A percentile compares a stretch with the other conserved stretches of the same genome.
Conservation (phyloP, 2,888 invertebrate genomes). For the Augochlorella aurata region DNA sequence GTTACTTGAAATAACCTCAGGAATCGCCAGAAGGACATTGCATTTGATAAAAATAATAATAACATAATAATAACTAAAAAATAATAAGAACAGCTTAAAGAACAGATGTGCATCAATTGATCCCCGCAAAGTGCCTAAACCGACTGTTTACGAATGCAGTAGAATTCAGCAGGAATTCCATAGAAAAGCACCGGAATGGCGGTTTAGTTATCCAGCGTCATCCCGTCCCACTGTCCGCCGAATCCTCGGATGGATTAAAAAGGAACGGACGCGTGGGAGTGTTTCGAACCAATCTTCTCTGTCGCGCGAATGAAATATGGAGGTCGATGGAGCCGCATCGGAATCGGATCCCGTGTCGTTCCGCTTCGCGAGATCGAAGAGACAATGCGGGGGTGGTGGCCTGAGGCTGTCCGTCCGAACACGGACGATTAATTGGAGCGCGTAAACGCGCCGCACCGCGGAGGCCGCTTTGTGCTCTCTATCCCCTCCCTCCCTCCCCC, state of each 20-base stretch:
- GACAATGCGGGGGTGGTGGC: background rate
- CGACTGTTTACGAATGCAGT: no score
- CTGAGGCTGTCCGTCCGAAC: background rate
- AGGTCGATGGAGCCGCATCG: background rate
- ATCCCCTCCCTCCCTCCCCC: background rate
- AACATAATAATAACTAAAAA: no score
- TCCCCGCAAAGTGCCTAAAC: no score
- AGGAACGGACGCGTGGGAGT: background rate
- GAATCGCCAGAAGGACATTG: no score
- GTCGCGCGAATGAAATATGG: background rate
- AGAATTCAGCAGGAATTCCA: no score
- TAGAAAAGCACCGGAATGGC: no score
- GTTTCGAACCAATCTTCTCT: background rate
- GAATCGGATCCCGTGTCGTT: background rate
- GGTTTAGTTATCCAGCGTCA: no score
- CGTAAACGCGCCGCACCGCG: background rate
- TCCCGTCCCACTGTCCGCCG: background rate
- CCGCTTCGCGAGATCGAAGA: background rate
- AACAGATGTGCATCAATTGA: no score
- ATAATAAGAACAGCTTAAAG: no score
- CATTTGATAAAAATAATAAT: no score
- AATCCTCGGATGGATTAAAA: background rate
- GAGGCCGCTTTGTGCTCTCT: constrained; percentile 32
- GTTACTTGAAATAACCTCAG: no score
- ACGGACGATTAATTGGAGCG: constrained; percentile 47